Percentiles rank a stretch among this genome's conserved stretches.
phyloP scores from a whole-genome alignment of 2,888 invertebrate species.

The Cryptocheilus praepositus region DNA sequence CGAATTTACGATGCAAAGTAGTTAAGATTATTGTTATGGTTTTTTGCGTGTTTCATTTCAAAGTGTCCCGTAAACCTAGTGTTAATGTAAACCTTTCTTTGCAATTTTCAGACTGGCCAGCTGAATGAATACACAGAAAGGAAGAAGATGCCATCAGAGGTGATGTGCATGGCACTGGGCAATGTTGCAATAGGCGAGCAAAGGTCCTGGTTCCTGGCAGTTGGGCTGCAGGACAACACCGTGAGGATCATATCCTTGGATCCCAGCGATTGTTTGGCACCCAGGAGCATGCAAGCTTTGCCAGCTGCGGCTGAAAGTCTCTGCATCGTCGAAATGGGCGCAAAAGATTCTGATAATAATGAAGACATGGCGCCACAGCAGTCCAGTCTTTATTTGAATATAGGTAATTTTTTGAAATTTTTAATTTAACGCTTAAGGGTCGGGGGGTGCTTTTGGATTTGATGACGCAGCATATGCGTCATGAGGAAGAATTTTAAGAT shows the following conservation, averaged over 20 bases:
- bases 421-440: no score
- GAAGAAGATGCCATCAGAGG: slow-evolving; percentile 97
- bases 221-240: slow-evolving; percentile 96
- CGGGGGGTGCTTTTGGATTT: background rate
- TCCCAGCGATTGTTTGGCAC: slow-evolving; percentile 95
- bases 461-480: no score
- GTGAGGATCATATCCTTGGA: slow-evolving; percentile 98
- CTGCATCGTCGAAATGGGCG: slow-evolving; percentile 96
- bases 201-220: slow-evolving; percentile 95
- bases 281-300: slow-evolving; percentile 96
- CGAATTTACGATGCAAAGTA: no score
- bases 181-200: slow-evolving; percentile 97
- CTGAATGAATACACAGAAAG: slow-evolving; percentile 98
- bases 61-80: no score
- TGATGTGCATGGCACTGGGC: slow-evolving; percentile 98
- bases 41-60: no score
- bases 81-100: no score
- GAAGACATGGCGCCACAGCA: slow-evolving; percentile 79
- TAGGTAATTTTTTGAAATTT: slow-evolving; percentile 76
- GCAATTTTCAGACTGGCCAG: slow-evolving; percentile 96
- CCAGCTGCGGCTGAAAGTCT: slow-evolving; percentile 97
- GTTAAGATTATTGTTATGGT: no score
- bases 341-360: slow-evolving; percentile 78
- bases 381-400: slow-evolving; percentile 93
- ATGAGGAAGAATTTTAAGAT: no score